Percentiles rank a stretch among this genome's conserved stretches.
phyloP scores from a whole-genome alignment of 2,888 invertebrate genomes.

The Microdon myrmicae region DNA sequence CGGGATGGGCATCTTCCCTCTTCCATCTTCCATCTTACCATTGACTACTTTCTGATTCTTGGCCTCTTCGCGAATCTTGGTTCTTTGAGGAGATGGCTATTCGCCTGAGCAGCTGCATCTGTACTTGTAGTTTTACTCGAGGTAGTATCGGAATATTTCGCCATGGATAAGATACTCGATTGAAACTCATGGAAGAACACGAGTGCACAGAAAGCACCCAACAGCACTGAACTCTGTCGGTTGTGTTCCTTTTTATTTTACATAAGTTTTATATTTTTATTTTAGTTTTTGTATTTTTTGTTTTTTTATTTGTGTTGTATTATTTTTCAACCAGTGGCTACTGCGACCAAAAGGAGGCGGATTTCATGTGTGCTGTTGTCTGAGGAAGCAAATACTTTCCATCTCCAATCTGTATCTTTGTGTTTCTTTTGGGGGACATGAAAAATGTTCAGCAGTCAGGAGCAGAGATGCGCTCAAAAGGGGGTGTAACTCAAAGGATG shows the following conservation, averaged over 20 bases:
- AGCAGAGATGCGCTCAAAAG: slow-evolving; percentile 35
- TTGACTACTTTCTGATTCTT: slow-evolving; percentile 21
- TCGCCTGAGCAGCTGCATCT: no score
- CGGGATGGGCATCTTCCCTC: slow-evolving; percentile 7
- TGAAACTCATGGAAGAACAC: slow-evolving; percentile 32
- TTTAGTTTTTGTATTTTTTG: slow-evolving; percentile 6
- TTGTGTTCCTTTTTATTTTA: slow-evolving; percentile 1
- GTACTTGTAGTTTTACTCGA: no score
- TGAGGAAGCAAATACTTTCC: slow-evolving; percentile 50
- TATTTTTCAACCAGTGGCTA: no score
- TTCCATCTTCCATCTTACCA: slow-evolving; percentile 4
- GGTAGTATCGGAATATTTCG: slow-evolving; percentile 43
- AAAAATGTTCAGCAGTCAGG: slow-evolving; percentile 36
- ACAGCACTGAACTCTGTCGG: slow-evolving; percentile 8
- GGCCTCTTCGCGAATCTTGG: no score
- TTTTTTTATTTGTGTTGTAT: slow-evolving; percentile 21
- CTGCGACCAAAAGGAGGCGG: slow-evolving; percentile 48
- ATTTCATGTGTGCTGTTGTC: slow-evolving; percentile 49
- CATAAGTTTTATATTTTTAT: no score
- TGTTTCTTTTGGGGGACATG: slow-evolving; percentile 49
- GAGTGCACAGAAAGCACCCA: background rate
- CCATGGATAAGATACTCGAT: slow-evolving; percentile 47
- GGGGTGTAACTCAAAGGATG: slow-evolving; percentile 42
- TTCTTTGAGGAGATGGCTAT: no score
- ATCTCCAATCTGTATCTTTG: slow-evolving; percentile 49